phyloP scores from a whole-genome alignment of 2,113 vertebrate genomes.

The Larimichthys crocea region DNA sequence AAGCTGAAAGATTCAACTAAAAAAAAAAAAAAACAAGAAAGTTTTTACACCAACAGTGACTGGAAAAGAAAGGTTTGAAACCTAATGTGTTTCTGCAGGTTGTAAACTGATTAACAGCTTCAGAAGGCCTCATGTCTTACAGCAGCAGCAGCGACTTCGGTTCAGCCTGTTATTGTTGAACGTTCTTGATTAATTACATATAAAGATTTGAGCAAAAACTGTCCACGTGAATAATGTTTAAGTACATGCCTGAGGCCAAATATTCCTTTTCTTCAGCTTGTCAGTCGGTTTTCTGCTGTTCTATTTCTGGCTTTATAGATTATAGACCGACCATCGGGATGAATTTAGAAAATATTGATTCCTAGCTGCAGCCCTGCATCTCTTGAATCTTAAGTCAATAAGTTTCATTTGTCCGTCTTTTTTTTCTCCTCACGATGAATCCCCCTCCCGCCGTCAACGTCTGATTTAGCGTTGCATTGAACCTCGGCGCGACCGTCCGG shows the following conservation, averaged over 20 bases:
- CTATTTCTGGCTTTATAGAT: background rate
- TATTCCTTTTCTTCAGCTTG: background rate
- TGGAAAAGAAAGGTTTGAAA: background rate
- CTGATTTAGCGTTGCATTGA: background rate
- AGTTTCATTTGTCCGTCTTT: constrained; percentile 6
- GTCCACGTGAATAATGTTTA: too few relatives aligned
- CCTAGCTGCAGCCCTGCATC: background rate
- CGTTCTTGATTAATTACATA: too few relatives aligned
- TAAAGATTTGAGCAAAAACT: too few relatives aligned
- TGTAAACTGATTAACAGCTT: too few relatives aligned
- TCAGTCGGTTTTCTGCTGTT: background rate
- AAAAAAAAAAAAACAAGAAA: too few relatives aligned
- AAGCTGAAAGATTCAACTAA: too few relatives aligned
- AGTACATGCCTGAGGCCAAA: background rate
- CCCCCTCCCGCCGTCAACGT: background rate
- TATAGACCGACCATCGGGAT: too few relatives aligned
- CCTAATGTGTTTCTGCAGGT: background rate
- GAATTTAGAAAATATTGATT: background rate
- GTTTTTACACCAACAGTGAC: background rate
- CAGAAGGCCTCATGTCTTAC: too few relatives aligned
- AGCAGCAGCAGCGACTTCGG: too few relatives aligned
- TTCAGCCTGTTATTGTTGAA: too few relatives aligned
- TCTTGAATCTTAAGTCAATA: background rate
- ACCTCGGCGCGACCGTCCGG: constrained; percentile 13
- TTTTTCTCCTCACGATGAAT: constrained; percentile 1